Evolutionary conservation across 2,888 invertebrate genomes (phyloP).

Genomic region (Melangyna quadrimaculata): DNA sequence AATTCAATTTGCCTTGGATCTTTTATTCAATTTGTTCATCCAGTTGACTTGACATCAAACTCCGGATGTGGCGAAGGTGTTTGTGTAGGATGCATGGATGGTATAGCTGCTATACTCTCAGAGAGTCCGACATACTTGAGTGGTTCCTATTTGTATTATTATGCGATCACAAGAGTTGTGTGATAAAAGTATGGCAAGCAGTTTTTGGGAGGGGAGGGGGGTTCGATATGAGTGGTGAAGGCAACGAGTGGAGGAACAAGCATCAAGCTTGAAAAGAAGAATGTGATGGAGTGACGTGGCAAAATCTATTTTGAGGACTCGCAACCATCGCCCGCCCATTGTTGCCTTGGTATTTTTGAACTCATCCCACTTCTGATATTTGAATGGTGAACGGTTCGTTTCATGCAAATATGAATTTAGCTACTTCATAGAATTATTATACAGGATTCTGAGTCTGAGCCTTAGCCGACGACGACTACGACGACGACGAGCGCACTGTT

Average conservation of each 20-base stretch:
- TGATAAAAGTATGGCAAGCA: constrained; percentile 5
- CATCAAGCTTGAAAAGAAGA: background rate
- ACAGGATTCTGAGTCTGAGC: constrained; percentile 12
- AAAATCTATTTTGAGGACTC: constrained; percentile 18
- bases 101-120: constrained; percentile 22
- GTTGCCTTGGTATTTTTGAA: background rate
- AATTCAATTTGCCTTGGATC: constrained; percentile 66
- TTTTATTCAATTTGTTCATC: constrained; percentile 66
- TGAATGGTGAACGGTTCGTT: constrained; percentile 45
- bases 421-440: constrained; percentile 26
- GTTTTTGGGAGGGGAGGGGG: background rate
- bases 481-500: background rate
- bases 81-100: constrained; percentile 63
- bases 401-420: constrained; percentile 58
- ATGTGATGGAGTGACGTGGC: constrained; percentile 41
- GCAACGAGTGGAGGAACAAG: background rate
- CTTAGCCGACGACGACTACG: no score
- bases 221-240: background rate
- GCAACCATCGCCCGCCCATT: background rate
- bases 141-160: constrained; percentile 62
- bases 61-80: constrained; percentile 62
- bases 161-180: constrained; percentile 53
- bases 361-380: constrained; percentile 26
- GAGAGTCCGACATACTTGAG: constrained; percentile 64
- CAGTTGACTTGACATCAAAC: constrained; percentile 62